Percentiles rank a stretch among this genome's conserved stretches.
phyloP scores from a whole-genome alignment of 2,113 vertebrate species.

The Porphyrio hochstetteri region DNA sequence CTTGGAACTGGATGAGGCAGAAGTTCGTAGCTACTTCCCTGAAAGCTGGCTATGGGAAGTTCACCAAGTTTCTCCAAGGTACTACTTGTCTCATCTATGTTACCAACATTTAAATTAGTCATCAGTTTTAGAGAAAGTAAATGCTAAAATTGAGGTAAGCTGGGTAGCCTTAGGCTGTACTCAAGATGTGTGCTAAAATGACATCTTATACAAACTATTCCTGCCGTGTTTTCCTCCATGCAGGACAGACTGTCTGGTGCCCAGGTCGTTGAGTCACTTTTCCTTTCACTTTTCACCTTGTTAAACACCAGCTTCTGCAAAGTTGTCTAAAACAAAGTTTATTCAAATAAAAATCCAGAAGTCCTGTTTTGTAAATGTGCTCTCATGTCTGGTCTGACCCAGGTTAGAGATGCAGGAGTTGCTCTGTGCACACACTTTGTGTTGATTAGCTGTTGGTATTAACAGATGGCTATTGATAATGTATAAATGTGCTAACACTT shows the following conservation, averaged over 20 bases:
- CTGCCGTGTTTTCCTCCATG: neutral
- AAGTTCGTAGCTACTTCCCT: constrained; percentile 91
- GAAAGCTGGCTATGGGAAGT: constrained; percentile 98
- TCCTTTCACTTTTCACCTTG: neutral
- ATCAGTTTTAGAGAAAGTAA: neutral
- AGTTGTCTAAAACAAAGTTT: neutral
- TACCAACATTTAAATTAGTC: neutral
- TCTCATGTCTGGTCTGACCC: neutral
- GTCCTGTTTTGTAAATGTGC: neutral
- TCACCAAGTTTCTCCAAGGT: constrained; percentile 74
- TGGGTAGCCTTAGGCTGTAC: neutral
- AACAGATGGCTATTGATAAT: neutral
- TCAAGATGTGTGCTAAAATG: neutral
- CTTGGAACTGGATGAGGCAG: constrained; percentile 68
- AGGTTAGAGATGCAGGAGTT: neutral
- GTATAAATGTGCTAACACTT: neutral
- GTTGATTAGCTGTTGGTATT: neutral
- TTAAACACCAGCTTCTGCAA: neutral
- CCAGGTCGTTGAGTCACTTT: neutral
- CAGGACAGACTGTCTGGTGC: neutral
- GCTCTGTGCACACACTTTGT: neutral
- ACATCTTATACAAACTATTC: neutral
- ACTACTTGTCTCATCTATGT: neutral
- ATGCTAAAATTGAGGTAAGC: neutral
- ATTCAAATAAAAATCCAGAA: neutral